Evolutionary conservation across 2,888 invertebrate species (phyloP).

Genomic region (Electrophaes corylata): DNA sequence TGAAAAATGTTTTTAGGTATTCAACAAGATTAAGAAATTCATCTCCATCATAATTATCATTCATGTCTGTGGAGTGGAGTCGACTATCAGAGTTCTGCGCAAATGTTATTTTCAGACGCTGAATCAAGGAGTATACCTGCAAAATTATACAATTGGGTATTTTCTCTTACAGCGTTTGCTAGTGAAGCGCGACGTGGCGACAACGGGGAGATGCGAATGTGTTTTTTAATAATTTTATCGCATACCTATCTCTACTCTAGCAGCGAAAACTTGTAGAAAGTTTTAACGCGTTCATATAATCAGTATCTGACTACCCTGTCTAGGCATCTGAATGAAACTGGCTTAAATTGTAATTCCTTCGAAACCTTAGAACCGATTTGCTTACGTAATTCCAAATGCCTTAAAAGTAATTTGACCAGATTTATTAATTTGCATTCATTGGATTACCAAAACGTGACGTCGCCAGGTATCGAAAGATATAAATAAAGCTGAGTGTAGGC

Average conservation of each 20-base stretch:
- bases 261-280: constrained; percentile 16
- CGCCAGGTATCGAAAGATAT: constrained; percentile 24
- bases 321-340: background rate
- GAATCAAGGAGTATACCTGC: constrained; percentile 8
- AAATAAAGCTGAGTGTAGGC: constrained; percentile 45
- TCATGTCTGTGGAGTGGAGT: background rate
- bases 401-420: constrained; percentile 36
- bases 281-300: constrained; percentile 8
- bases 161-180: constrained; percentile 58
- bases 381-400: constrained; percentile 36
- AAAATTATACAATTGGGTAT: constrained; percentile 42
- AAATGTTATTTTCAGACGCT: background rate
- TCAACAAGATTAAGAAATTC: too few species aligned
- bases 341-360: constrained; percentile 16
- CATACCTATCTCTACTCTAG: constrained; percentile 6
- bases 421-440: constrained; percentile 39
- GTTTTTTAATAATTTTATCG: constrained; percentile 13
- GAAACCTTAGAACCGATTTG: constrained; percentile 26
- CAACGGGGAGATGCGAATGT: constrained; percentile 9
- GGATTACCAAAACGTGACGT: constrained; percentile 39
- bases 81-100: background rate
- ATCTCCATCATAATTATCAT: too few species aligned
- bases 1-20: too few species aligned
- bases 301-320: background rate
- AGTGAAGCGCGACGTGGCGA: constrained; percentile 20